phyloP scores from a whole-genome alignment of 1,140 invertebrate genomes.

The Melipona quadrifasciata region DNA sequence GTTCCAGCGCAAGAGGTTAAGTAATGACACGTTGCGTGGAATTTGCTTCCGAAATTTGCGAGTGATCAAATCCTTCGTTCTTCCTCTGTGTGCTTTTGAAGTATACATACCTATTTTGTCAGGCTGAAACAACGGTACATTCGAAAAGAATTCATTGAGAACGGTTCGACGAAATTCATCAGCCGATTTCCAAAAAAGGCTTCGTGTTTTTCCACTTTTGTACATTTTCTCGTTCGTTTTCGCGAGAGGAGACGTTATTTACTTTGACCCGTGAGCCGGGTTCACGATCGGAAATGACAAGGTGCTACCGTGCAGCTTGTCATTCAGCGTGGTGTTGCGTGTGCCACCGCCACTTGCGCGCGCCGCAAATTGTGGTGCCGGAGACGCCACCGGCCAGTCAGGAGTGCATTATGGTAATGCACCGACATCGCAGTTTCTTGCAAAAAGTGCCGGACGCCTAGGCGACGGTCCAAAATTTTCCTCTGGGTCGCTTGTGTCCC shows the following conservation, averaged over 20 bases:
- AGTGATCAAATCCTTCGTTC: too few species aligned
- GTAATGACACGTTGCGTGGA: too few species aligned
- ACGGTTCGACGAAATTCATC: not conserved
- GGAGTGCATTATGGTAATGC: conserved; percentile 59
- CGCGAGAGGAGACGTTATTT: not conserved
- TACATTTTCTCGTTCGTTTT: not conserved
- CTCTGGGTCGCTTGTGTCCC: not conserved
- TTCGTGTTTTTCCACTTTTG: not conserved
- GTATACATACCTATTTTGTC: too few species aligned
- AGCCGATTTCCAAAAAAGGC: not conserved
- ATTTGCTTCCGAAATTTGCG: too few species aligned
- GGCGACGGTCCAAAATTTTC: not conserved
- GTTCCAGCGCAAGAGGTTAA: too few species aligned
- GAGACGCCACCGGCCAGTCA: conserved; percentile 27
- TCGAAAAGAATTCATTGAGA: too few species aligned
- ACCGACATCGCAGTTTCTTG: conserved; percentile 31
- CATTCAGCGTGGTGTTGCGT: conserved; percentile 49
- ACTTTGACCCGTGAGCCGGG: not conserved
- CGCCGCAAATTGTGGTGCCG: conserved; percentile 45
- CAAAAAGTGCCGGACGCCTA: conserved; percentile 3
- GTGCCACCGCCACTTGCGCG: conserved; percentile 7
- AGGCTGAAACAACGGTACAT: not conserved
- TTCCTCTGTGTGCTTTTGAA: too few species aligned
- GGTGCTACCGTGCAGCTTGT: conserved; percentile 50
- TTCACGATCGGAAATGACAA: conserved; percentile 31